These are phyloP conservation scores for Buceros bicornis DNA, from an alignment of 2,797 vertebrate species.

Conservation along the genomic window DNA sequence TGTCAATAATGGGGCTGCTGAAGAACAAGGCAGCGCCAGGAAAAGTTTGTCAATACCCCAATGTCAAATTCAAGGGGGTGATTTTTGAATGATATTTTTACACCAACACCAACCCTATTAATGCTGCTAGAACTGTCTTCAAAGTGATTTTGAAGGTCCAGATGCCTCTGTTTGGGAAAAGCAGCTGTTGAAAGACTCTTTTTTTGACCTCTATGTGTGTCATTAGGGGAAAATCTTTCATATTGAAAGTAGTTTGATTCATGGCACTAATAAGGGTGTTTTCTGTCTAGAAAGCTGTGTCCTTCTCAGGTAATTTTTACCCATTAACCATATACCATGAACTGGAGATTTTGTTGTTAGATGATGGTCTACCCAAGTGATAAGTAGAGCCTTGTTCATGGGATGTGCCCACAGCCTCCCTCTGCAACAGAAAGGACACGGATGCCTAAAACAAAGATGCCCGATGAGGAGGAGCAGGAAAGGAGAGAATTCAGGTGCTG, in stretches of 20 bases:
- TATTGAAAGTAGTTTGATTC: not conserved
- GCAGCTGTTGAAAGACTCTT: not conserved
- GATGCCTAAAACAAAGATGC: not conserved
- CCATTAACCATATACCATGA: rapidly evolving
- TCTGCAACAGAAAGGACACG: not conserved
- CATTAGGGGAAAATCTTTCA: not conserved
- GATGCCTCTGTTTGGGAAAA: not conserved
- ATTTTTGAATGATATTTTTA: conserved; percentile 28
- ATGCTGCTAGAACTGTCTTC: not conserved
- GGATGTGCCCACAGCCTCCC: not conserved
- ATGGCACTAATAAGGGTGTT: not conserved
- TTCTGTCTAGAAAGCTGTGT: not conserved
- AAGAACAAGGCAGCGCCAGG: not conserved
- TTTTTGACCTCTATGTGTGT: not conserved
- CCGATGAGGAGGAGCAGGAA: not conserved
- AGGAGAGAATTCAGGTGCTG: not conserved
- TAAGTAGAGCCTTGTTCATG: not conserved
- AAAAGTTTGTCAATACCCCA: not conserved
- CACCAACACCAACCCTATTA: not conserved
- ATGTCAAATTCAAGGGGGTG: conserved; percentile 6
- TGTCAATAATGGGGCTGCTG: not conserved
- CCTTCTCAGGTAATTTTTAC: not conserved
- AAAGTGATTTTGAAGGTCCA: not conserved
- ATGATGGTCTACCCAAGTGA: not conserved
- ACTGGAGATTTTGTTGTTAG: not conserved